phyloP scores from a whole-genome alignment of 2,113 vertebrate species.

The Penelope pileata region DNA sequence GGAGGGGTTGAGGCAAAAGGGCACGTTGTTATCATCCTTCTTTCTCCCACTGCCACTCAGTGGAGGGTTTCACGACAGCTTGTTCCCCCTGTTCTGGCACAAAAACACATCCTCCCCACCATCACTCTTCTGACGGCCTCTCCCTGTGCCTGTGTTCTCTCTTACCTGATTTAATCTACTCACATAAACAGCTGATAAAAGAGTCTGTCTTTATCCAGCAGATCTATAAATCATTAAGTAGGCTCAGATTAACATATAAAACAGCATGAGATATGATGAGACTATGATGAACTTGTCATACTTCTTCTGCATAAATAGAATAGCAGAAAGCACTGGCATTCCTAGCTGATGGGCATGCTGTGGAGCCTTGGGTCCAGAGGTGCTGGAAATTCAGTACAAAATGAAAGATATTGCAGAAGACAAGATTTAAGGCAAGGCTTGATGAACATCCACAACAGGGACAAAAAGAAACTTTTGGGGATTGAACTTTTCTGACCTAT shows the following conservation, averaged over 20 bases:
- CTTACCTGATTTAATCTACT: not conserved
- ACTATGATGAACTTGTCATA: not conserved
- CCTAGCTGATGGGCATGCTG: not conserved
- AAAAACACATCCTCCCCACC: not conserved
- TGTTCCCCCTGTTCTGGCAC: not conserved
- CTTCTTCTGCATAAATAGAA: not conserved
- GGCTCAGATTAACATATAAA: conserved; percentile 7
- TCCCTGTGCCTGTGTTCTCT: not conserved
- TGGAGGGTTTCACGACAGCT: not conserved
- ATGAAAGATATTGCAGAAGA: not conserved
- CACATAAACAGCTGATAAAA: not conserved
- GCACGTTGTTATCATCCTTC: not conserved
- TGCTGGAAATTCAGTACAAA: not conserved
- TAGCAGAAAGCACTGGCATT: not conserved
- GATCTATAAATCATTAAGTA: not conserved
- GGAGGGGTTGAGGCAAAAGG: not conserved
- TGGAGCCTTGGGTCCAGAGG: not conserved
- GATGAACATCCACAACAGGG: not conserved
- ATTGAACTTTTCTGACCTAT: not conserved
- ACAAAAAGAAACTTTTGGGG: not conserved
- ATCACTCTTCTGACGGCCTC: not conserved
- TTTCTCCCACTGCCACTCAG: not conserved
- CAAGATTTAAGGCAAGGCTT: not conserved
- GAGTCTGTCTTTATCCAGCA: not conserved
- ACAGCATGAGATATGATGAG: not conserved